A percentile compares a stretch with the other conserved stretches of the same genome.
These are phyloP conservation scores for Formica aserva DNA, from an alignment of 2,888 invertebrate species.

Conservation along the genomic window DNA sequence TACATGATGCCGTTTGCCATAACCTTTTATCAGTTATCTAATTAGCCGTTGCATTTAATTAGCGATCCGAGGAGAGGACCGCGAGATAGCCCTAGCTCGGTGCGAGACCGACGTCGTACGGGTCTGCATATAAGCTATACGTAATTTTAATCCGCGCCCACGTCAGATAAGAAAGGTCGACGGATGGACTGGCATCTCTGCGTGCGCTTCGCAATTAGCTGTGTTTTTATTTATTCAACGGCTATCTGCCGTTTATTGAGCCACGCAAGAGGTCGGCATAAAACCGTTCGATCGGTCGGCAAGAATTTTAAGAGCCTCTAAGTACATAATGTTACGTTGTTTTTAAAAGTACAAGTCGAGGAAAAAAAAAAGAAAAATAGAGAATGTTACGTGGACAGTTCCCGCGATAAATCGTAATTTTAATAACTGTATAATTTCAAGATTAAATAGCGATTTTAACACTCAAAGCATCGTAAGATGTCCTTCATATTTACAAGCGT, in stretches of 20 bases:
- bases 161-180: constrained; percentile 79
- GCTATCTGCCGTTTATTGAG: constrained; percentile 62
- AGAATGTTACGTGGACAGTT: not conserved
- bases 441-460: not conserved
- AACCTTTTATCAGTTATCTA: constrained; percentile 81
- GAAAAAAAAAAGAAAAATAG: not conserved
- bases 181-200: constrained; percentile 73
- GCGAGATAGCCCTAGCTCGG: constrained; percentile 66
- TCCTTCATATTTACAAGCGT: not conserved
- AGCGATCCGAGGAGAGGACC: constrained; percentile 71
- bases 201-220: constrained; percentile 77
- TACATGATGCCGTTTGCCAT: constrained; percentile 69
- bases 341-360: not conserved
- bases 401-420: not conserved
- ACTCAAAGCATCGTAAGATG: not conserved
- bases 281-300: constrained; percentile 11
- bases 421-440: not conserved
- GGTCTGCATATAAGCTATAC: constrained; percentile 59
- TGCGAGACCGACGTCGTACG: constrained; percentile 64
- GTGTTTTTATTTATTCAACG: constrained; percentile 76
- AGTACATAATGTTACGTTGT: not conserved
- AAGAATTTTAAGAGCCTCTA: constrained; percentile 15
- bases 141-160: constrained; percentile 77
- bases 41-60: constrained; percentile 82
- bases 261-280: constrained; percentile 5